Percentiles rank a stretch among this genome's conserved stretches.
These are phyloP conservation scores for Gobiocypris rarus DNA, from an alignment of 2,113 vertebrate species.

Conservation along the genomic window DNA sequence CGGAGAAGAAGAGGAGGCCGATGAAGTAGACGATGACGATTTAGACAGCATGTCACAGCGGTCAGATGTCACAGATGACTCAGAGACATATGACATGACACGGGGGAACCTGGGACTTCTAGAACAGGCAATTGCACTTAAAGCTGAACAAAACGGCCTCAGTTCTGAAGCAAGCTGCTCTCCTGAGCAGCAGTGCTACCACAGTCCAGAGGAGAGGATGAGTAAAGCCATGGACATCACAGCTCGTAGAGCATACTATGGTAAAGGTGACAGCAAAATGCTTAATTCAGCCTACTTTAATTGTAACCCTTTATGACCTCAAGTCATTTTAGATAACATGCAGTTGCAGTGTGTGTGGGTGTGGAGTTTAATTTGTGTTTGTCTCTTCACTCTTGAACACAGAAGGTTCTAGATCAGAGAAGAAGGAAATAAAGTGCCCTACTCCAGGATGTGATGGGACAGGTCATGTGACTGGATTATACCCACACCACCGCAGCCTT, in stretches of 20 bases:
- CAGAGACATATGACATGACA: conserved; percentile 94
- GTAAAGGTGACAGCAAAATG: conserved; percentile 80
- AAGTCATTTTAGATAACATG: background rate
- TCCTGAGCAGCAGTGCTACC: conserved; percentile 76
- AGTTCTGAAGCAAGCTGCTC: conserved; percentile 78
- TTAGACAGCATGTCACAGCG: conserved; percentile 84
- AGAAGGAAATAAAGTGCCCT: conserved; percentile 95
- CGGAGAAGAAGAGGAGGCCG: conserved; percentile 70
- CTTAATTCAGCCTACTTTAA: background rate
- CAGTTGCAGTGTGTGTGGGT: background rate
- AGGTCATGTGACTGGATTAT: conserved; percentile 94
- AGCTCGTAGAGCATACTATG: conserved; percentile 79
- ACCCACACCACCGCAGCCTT: conserved; percentile 96
- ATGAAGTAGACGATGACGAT: conserved; percentile 80
- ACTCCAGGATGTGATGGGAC: conserved; percentile 97
- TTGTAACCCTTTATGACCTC: background rate
- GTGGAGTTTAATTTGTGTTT: background rate
- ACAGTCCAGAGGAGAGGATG: conserved; percentile 75
- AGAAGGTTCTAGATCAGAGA: conserved; percentile 87
- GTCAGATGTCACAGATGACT: conserved; percentile 87
- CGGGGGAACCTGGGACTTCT: conserved; percentile 94
- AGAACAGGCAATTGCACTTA: conserved; percentile 96
- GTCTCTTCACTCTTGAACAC: background rate
- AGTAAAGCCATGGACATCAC: conserved; percentile 73
- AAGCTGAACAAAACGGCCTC: conserved; percentile 88